Percentiles rank a stretch among this genome's conserved stretches.
Evolutionary conservation across 1,140 invertebrate genomes (phyloP).

Genomic region (Parasteatoda tepidariorum): DNA sequence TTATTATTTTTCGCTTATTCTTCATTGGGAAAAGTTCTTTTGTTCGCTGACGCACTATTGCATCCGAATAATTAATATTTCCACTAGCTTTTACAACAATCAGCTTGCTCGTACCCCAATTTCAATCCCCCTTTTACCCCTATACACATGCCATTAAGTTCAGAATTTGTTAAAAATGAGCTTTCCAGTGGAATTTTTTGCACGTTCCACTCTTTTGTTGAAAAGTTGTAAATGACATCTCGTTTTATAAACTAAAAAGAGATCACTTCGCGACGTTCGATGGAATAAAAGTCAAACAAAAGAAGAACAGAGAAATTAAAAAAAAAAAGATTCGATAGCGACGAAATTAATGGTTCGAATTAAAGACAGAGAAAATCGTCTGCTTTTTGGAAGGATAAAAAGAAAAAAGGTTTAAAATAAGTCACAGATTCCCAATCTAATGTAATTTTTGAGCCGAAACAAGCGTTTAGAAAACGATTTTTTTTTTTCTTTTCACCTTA

Average conservation of each 20-base stretch:
- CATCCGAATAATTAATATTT: constrained; percentile 60
- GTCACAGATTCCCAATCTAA: constrained; percentile 36
- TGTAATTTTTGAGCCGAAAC: constrained; percentile 50
- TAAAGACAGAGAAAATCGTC: constrained; percentile 34
- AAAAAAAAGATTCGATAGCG: constrained; percentile 9
- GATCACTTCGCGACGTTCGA: constrained; percentile 3
- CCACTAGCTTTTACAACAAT: constrained; percentile 59
- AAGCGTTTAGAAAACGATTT: neutral
- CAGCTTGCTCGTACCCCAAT: constrained; percentile 8
- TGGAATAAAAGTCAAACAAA: neutral
- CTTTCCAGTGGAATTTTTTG: constrained; percentile 40
- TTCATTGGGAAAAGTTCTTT: constrained; percentile 24
- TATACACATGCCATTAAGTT: constrained; percentile 40
- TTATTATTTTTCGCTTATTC: constrained; percentile 53
- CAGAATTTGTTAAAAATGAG: constrained; percentile 59
- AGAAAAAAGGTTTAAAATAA: constrained; percentile 48
- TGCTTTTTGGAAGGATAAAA: neutral
- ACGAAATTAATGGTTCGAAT: constrained; percentile 46
- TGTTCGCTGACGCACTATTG: constrained; percentile 55
- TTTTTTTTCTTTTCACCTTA: neutral
- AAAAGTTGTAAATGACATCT: constrained; percentile 57
- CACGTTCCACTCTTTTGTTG: constrained; percentile 26
- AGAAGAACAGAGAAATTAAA: neutral
- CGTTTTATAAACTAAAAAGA: constrained; percentile 60
- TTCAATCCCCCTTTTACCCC: neutral